Conservation (phyloP, 1,140 invertebrate species). For the Ooceraea biroi region DNA sequence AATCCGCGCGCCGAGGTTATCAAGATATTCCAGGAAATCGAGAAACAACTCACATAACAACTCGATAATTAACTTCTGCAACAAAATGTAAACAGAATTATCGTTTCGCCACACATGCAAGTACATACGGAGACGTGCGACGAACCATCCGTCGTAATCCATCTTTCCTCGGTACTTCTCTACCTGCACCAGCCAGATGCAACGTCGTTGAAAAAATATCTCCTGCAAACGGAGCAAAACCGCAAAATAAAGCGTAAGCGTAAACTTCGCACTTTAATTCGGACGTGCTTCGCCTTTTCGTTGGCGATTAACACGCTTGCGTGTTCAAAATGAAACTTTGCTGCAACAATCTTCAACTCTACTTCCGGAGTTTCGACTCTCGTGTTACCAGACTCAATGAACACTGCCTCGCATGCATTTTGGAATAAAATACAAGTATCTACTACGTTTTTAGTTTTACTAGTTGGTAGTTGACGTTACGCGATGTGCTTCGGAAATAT, state of each 20-base stretch:
- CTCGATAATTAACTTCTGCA: slow-evolving; percentile 2
- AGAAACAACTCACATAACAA: slow-evolving; percentile 2
- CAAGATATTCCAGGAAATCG: slow-evolving; percentile 13
- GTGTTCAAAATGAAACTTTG: no score
- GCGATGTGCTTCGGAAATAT: background rate
- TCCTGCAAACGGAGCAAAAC: slow-evolving; percentile 4
- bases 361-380: no score
- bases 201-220: slow-evolving; percentile 13
- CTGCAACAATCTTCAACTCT: no score
- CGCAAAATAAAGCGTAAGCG: background rate
- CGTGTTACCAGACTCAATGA: no score
- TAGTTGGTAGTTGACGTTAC: no score
- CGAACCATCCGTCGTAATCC: slow-evolving; percentile 1
- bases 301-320: background rate
- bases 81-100: slow-evolving; percentile 14
- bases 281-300: no score
- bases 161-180: background rate
- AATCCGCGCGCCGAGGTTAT: background rate
- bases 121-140: background rate
- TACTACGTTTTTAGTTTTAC: no score
- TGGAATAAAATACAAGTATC: no score
- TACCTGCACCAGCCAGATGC: slow-evolving; percentile 7
- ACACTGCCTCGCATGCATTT: no score
- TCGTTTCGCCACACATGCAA: background rate
- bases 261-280: no score